Evolutionary conservation across 1,140 invertebrate species (phyloP), one percentile per base, ranked within the genome.

Genomic region (Cepaea nemoralis): DNA sequence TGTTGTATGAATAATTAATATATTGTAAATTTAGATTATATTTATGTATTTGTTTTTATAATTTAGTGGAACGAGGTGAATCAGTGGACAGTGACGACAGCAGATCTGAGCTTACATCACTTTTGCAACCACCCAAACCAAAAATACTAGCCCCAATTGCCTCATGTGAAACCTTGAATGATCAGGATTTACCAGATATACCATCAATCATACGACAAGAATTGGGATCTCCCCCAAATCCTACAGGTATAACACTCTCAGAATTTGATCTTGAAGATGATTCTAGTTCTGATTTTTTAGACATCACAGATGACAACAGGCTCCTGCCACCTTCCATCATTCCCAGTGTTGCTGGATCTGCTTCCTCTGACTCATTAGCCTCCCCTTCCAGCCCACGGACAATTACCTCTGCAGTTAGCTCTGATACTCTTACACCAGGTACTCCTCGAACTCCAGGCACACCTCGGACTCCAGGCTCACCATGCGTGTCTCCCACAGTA

Each of bases 401-500:
- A 27, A 92, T 93, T 59, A 90, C 93, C 77, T 86, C 94, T 91
- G 69, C 94, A 93, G 87, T 93, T 92, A 87, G 93, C 92, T 59
- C 95, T 93, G 88, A 96, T 94, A 93, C 96, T 94, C 85, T 91
- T 74, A 90, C 91, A 3, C 91, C 91, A 19, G 85, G 85, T 24
- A 88, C 87, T 63, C 88, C 87, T 14, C 48, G 83, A 42, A 78
- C 71, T 79, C 82, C 42, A 89, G 85, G 80, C 87, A 76, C 77
- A 42, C 71, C 82, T 33, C n/a, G n/a, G n/a, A n/a, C n/a, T n/a
- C n/a, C n/a, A n/a, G n/a, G n/a, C n/a, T n/a, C n/a, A n/a, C 82
- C 82, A 27, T 59, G 76, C 24, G 74, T 31, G 0, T 83, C 82
- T 1, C 82, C 89, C 19, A 85, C 83, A n/a, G 84, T 86, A 19